These are phyloP conservation scores for Formicarius rufipectus DNA, from an alignment of 2,113 vertebrate genomes.

Conservation along the genomic window DNA sequence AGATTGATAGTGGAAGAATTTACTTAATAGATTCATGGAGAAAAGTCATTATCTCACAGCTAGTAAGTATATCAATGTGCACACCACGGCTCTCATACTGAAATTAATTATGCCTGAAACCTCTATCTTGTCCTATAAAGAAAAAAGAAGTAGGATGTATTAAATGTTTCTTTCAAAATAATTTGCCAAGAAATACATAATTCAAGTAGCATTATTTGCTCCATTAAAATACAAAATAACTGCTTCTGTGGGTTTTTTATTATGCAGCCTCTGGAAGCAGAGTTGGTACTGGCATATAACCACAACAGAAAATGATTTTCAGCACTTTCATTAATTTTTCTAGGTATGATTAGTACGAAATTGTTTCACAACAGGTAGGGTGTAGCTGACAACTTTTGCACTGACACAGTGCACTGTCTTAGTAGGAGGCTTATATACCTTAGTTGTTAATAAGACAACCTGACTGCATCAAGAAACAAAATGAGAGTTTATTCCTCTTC, in stretches of 20 bases:
- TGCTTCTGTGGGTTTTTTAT: neutral
- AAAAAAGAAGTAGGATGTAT: neutral
- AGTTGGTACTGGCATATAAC: neutral
- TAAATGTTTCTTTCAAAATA: neutral
- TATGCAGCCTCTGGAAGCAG: neutral
- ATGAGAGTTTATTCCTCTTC: too few relatives aligned
- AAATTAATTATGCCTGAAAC: neutral
- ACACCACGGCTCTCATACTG: neutral
- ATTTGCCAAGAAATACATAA: neutral
- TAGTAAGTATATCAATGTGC: neutral
- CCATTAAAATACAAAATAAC: neutral
- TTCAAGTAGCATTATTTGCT: neutral
- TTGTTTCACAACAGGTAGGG: neutral
- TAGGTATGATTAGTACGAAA: neutral
- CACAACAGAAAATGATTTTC: constrained; percentile 12
- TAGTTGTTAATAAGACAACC: too few relatives aligned
- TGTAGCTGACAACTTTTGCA: too few relatives aligned
- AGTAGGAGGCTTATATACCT: too few relatives aligned
- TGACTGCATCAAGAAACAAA: too few relatives aligned
- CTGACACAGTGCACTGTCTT: too few relatives aligned
- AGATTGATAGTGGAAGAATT: neutral
- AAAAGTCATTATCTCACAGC: neutral
- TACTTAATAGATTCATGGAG: neutral
- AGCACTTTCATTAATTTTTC: constrained; percentile 16
- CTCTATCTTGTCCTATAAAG: neutral